These are phyloP conservation scores for Drosophila nr. fundita DNA, from an alignment of 2,888 invertebrate species.

Conservation along the genomic window DNA sequence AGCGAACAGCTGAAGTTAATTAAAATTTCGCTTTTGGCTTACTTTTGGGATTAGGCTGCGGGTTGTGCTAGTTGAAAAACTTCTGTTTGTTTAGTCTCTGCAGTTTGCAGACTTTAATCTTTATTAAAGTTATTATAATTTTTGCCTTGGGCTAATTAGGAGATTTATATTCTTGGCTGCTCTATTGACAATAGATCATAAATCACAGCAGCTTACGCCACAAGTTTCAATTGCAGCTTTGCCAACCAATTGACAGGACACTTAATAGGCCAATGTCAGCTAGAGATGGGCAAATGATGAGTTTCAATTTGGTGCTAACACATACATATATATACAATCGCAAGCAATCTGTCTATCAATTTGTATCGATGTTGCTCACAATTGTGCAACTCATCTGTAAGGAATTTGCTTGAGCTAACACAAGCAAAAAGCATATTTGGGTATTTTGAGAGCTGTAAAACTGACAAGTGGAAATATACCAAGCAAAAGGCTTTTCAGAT, in stretches of 20 bases:
- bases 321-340: neutral
- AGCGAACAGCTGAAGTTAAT: constrained; percentile 61
- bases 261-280: neutral
- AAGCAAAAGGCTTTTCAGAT: constrained; percentile 28
- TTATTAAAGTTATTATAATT: constrained; percentile 31
- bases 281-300: neutral
- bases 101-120: constrained; percentile 32
- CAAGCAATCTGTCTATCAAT: constrained; percentile 12
- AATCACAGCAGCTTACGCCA: constrained; percentile 19
- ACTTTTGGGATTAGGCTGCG: constrained; percentile 50
- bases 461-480: constrained; percentile 39
- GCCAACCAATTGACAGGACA: neutral
- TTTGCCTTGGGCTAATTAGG: constrained; percentile 12
- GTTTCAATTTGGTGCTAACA: neutral
- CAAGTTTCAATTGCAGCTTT: constrained; percentile 24
- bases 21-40: constrained; percentile 69
- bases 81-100: constrained; percentile 27
- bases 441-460: constrained; percentile 18
- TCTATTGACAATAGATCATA: constrained; percentile 15
- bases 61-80: constrained; percentile 39
- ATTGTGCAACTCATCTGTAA: constrained; percentile 27
- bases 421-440: constrained; percentile 34
- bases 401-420: constrained; percentile 32
- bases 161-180: neutral
- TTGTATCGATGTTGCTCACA: constrained; percentile 39